Evolutionary conservation across 2,113 vertebrate genomes (phyloP).

Genomic region (Orientallactaga bullata): DNA sequence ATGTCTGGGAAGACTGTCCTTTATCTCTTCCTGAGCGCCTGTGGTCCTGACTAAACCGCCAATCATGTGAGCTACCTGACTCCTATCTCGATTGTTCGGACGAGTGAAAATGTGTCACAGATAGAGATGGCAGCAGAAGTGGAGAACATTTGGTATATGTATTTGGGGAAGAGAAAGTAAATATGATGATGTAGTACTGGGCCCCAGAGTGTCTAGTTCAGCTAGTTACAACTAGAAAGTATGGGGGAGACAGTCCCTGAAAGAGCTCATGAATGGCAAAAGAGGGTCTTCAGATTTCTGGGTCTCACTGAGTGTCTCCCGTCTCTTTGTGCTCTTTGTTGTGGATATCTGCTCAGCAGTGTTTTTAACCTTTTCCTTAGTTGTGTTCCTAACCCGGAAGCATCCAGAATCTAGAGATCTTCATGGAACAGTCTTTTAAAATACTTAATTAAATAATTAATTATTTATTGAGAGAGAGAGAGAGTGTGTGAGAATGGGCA

Average conservation of each 20-base stretch:
- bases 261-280: not conserved
- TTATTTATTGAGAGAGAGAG: too few species aligned
- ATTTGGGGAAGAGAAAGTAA: not conserved
- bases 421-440: not conserved
- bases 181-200: not conserved
- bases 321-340: not conserved
- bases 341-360: not conserved
- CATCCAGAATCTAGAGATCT: not conserved
- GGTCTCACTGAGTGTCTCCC: not conserved
- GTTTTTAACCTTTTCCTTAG: not conserved
- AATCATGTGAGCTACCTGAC: too few species aligned
- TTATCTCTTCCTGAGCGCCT: too few species aligned
- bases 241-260: not conserved
- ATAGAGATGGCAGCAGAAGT: not conserved
- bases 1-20: too few species aligned
- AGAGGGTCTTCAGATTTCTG: not conserved
- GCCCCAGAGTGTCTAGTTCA: not conserved
- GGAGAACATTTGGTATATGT: not conserved
- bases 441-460: too few species aligned
- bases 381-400: not conserved
- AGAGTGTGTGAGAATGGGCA: too few species aligned
- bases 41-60: too few species aligned
- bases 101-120: not conserved
- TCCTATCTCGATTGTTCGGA: not conserved
- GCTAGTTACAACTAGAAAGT: conserved; percentile 2